phyloP scores from a whole-genome alignment of 2,797 vertebrate species.

The Gymnothorax javanicus region DNA sequence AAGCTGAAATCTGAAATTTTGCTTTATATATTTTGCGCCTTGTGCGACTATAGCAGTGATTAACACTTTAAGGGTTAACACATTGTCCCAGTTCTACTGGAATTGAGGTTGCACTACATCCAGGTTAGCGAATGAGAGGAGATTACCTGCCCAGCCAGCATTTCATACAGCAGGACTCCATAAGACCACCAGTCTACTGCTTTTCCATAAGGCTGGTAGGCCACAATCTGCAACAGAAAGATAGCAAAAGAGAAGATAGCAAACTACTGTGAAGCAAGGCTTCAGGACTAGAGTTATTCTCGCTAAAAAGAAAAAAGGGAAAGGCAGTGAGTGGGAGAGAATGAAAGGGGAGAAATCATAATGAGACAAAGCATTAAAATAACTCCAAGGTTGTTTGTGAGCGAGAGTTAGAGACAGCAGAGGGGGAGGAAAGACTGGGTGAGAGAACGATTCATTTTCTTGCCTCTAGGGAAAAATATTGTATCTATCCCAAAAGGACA shows the following conservation, averaged over 20 bases:
- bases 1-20: too few relatives aligned
- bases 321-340: conserved; percentile 4
- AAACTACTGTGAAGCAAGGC: conserved; percentile 27
- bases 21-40: too few relatives aligned
- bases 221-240: conserved; percentile 78
- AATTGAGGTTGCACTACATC: not conserved
- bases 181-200: conserved; percentile 94
- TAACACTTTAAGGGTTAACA: too few relatives aligned
- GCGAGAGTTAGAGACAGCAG: conserved; percentile 23
- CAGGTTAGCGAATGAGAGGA: conserved; percentile 3
- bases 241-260: conserved; percentile 39
- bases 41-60: too few relatives aligned
- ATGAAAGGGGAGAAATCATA: not conserved
- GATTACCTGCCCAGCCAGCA: conserved; percentile 88
- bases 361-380: conserved; percentile 18
- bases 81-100: too few relatives aligned
- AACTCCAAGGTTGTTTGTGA: conserved; percentile 25
- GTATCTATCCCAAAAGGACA: conserved; percentile 71
- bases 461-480: conserved; percentile 67
- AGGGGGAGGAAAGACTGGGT: conserved; percentile 20
- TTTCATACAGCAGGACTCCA: conserved; percentile 88
- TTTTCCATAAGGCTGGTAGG: conserved; percentile 87
- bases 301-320: conserved; percentile 28
- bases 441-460: conserved; percentile 53
- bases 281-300: not conserved